A percentile compares a stretch with the other conserved stretches of the same genome.
These are phyloP conservation scores for Galerucella pusilla DNA, from an alignment of 2,888 invertebrate genomes.

Conservation along the genomic window DNA sequence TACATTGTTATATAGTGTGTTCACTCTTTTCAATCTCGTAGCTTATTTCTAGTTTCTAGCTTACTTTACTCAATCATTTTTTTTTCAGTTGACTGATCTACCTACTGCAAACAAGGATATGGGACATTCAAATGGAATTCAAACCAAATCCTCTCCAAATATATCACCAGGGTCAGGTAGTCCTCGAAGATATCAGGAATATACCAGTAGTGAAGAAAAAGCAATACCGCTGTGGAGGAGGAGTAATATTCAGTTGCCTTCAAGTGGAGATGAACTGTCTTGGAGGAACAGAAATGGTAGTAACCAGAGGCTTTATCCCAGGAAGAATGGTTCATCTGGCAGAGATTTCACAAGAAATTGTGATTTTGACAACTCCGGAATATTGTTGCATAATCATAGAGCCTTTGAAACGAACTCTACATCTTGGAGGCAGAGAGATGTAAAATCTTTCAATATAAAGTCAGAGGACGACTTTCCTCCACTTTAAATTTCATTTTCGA, in stretches of 20 bases:
- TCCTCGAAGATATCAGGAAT: too few species aligned
- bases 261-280: slow-evolving; percentile 3
- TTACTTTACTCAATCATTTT: background rate
- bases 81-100: background rate
- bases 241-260: background rate
- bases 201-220: too few species aligned
- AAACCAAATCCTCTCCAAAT: background rate
- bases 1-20: too few species aligned
- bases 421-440: background rate
- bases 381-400: background rate
- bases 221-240: too few species aligned
- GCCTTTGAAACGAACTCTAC: background rate
- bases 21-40: too few species aligned
- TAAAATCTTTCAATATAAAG: background rate
- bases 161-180: background rate
- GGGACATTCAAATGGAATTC: background rate
- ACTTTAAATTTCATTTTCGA: background rate
- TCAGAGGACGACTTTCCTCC: background rate
- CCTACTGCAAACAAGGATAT: too few species aligned
- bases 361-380: background rate
- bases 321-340: background rate
- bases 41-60: too few species aligned
- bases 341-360: background rate
- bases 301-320: background rate
- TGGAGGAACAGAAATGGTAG: background rate